Conservation (phyloP, 2,797 vertebrate genomes). For the Yasuhikotakia modesta region DNA sequence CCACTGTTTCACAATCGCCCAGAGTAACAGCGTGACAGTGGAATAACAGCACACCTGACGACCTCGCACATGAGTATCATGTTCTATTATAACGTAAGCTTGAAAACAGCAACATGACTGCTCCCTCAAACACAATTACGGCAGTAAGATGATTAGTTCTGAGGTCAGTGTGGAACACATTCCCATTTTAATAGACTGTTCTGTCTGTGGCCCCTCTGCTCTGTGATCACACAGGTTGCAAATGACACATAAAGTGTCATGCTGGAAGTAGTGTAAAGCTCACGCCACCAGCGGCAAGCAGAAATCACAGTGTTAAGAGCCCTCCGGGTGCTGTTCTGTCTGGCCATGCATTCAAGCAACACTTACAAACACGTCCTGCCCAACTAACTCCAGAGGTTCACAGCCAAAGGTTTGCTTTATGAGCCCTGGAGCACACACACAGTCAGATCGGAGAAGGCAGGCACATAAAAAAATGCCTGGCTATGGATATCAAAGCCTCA, state of each 20-base stretch:
- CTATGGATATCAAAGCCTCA: slow-evolving; percentile 67
- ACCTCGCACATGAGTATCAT: not conserved
- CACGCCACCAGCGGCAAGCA: slow-evolving; percentile 62
- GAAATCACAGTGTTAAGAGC: slow-evolving; percentile 71
- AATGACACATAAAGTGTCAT: slow-evolving; percentile 63
- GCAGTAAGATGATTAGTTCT: slow-evolving; percentile 2
- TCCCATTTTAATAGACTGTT: slow-evolving; percentile 18
- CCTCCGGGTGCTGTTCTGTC: slow-evolving; percentile 69
- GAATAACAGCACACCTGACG: slow-evolving; percentile 26
- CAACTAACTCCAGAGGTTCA: slow-evolving; percentile 66
- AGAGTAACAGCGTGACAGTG: not conserved
- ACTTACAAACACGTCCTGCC: slow-evolving; percentile 72
- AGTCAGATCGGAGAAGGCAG: slow-evolving; percentile 75
- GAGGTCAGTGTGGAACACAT: slow-evolving; percentile 42
- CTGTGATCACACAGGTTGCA: slow-evolving; percentile 62
- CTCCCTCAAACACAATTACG: slow-evolving; percentile 34
- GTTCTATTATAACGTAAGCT: slow-evolving; percentile 19
- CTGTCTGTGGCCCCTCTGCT: slow-evolving; percentile 54
- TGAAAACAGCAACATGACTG: slow-evolving; percentile 29
- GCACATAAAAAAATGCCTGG: slow-evolving; percentile 71
- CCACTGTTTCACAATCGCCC: slow-evolving; percentile 1
- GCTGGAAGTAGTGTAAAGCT: slow-evolving; percentile 65
- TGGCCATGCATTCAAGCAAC: slow-evolving; percentile 73
- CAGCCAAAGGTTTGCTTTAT: slow-evolving; percentile 67
- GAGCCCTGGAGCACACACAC: slow-evolving; percentile 68